These are phyloP conservation scores for Sminthopsis crassicaudata DNA, from an alignment of 2,113 vertebrate species.

Conservation along the genomic window DNA sequence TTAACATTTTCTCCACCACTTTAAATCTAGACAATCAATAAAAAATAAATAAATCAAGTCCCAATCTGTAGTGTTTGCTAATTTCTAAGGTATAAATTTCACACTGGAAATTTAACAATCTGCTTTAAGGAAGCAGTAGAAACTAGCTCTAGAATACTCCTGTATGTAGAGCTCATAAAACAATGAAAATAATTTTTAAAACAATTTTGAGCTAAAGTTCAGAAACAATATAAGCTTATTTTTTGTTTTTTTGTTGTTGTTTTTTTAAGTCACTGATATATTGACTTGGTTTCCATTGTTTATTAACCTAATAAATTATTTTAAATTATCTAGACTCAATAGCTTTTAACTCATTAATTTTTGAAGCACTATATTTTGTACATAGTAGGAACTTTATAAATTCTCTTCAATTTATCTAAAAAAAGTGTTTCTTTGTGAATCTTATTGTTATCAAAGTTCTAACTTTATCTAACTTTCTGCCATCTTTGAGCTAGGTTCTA, in stretches of 20 bases:
- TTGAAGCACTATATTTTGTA: background rate
- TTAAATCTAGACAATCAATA: background rate
- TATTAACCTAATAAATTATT: background rate
- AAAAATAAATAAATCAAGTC: constrained; percentile 1
- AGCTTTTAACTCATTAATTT: background rate
- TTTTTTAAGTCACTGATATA: background rate
- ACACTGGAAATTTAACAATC: background rate
- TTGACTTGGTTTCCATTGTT: background rate
- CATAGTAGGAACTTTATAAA: background rate
- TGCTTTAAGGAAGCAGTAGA: background rate
- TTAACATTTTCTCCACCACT: background rate
- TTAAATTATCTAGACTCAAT: background rate
- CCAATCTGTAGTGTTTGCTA: background rate
- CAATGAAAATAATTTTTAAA: background rate
- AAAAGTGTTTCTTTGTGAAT: background rate
- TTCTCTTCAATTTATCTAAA: background rate
- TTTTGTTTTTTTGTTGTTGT: background rate
- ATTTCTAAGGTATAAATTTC: background rate
- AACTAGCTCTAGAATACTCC: background rate
- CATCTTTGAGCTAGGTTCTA: background rate
- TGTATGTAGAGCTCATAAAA: background rate
- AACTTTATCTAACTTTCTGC: background rate
- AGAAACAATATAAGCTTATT: background rate
- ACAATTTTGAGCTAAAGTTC: background rate
- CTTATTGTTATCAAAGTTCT: background rate